These are phyloP conservation scores for Hydractinia symbiolongicarpus DNA, from an alignment of 30 jellyfish, hydroid and myxozoan genomes.

Conservation along the genomic window DNA sequence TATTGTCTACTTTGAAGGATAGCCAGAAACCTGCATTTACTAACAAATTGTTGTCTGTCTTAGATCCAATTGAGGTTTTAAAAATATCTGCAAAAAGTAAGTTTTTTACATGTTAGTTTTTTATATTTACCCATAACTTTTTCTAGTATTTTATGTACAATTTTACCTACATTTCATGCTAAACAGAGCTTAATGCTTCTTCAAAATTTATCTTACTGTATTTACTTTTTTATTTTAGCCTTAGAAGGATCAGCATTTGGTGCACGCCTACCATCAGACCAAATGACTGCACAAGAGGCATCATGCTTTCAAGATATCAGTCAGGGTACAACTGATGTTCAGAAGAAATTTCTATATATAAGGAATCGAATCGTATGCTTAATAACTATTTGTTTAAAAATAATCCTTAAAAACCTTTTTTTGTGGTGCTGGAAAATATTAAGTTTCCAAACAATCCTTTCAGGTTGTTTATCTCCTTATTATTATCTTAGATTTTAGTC, in stretches of 20 bases:
- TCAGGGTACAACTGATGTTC: slow-evolving; percentile 69
- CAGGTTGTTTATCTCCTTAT: not conserved
- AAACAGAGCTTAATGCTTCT: too few species aligned
- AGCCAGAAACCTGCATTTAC: too few species aligned
- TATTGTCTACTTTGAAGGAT: too few species aligned
- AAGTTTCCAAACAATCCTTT: not conserved
- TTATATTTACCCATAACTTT: not conserved
- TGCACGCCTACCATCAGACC: slow-evolving; percentile 87
- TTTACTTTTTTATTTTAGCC: slow-evolving; percentile 25
- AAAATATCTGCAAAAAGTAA: slow-evolving; percentile 79
- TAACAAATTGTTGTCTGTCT: not conserved
- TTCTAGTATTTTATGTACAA: not conserved
- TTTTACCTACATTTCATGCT: not conserved
- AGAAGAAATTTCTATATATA: slow-evolving; percentile 76
- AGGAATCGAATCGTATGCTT: slow-evolving; percentile 80
- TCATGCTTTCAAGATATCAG: slow-evolving; percentile 83
- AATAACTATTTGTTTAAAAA: not conserved
- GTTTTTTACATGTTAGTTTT: slow-evolving; percentile 4
- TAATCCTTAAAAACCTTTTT: too few species aligned
- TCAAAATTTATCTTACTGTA: not conserved
- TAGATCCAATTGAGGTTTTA: slow-evolving; percentile 90
- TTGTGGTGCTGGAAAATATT: too few species aligned
- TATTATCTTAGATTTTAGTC: not conserved
- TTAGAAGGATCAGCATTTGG: slow-evolving; percentile 99
- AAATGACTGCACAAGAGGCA: slow-evolving; percentile 95